A percentile compares a stretch with the other conserved stretches of the same genome.
phyloP scores from a whole-genome alignment of 2,113 vertebrate species.

The Colaptes auratus region DNA sequence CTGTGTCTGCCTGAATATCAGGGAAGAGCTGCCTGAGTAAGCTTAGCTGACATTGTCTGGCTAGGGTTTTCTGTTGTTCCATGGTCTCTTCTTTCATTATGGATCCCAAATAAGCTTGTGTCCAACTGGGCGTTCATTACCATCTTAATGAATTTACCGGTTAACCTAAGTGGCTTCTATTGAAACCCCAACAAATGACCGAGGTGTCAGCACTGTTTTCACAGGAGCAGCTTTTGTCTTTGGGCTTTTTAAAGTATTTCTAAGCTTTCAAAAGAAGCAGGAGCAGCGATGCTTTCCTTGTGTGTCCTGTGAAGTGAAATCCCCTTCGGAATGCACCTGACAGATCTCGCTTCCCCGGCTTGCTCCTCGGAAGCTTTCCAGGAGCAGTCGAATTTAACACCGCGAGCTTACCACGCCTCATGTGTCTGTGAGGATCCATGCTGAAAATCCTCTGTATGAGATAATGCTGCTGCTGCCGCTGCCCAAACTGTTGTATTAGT shows the following conservation, averaged over 20 bases:
- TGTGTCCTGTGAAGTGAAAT: neutral
- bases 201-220: neutral
- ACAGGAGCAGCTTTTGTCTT: neutral
- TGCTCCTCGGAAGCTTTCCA: neutral
- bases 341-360: neutral
- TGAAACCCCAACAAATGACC: neutral
- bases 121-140: fast-evolving
- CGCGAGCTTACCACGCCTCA: neutral
- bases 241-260: neutral
- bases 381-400: neutral
- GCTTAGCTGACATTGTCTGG: neutral
- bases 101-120: neutral
- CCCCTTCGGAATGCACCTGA: neutral
- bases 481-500: neutral
- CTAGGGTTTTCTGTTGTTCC: neutral
- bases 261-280: neutral
- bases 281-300: neutral
- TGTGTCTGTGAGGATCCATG: neutral
- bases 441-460: neutral
- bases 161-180: neutral
- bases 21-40: neutral
- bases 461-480: neutral
- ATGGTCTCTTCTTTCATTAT: neutral
- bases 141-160: neutral
- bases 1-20: neutral